Conservation (phyloP, 2,888 invertebrate genomes). For the Drosophila histrio region DNA sequence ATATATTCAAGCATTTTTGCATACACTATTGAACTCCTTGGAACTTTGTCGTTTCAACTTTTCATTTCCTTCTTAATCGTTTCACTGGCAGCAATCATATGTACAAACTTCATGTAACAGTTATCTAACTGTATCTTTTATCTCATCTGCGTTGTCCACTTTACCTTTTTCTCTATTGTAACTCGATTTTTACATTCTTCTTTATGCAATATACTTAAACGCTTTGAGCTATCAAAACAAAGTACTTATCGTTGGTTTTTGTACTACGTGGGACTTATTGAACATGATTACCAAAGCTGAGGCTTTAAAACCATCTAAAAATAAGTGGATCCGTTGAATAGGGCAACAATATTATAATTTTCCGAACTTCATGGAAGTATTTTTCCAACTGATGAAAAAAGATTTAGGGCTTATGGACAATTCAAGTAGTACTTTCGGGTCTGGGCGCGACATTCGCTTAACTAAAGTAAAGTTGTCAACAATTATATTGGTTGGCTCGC, state of each 20-base stretch:
- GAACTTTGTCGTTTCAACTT: no score
- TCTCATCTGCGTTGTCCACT: no score
- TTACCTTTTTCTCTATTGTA: neutral
- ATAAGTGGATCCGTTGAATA: slow-evolving; percentile 6
- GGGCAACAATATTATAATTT: neutral
- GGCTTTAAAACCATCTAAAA: neutral
- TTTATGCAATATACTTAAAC: neutral
- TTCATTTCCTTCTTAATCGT: neutral
- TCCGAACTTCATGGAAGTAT: neutral
- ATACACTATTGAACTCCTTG: neutral
- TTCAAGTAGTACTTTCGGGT: neutral
- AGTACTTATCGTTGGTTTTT: neutral
- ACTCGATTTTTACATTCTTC: neutral
- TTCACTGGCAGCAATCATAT: neutral
- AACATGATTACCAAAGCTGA: neutral
- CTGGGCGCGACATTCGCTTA: neutral
- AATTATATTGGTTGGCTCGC: slow-evolving; percentile 49
- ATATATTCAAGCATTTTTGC: neutral
- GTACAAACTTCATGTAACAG: neutral
- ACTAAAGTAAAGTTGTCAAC: slow-evolving; percentile 27
- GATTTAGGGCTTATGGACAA: neutral
- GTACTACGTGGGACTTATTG: neutral
- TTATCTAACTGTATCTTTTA: neutral
- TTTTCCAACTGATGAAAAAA: neutral
- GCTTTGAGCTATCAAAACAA: neutral